Percentiles rank a stretch among this genome's conserved stretches.
phyloP scores from a whole-genome alignment of 2,113 vertebrate genomes.

The Centropus unirufus region DNA sequence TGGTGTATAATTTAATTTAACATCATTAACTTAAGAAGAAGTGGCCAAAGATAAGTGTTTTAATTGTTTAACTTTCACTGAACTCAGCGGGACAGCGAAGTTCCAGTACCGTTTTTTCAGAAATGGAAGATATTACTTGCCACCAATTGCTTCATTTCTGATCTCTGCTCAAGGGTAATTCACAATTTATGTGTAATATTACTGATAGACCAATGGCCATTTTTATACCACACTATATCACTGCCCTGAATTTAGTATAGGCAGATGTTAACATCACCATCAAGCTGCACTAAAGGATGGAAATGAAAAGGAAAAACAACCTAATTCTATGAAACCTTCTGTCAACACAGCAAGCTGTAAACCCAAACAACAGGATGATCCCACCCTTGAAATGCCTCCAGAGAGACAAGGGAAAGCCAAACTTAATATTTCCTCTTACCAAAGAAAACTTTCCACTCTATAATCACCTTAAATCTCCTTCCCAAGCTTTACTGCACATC shows the following conservation, averaged over 20 bases:
- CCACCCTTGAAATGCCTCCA: slow-evolving; percentile 42
- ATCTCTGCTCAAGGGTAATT: background rate
- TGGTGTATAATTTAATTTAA: background rate
- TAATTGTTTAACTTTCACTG: background rate
- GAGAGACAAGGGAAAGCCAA: slow-evolving; percentile 30
- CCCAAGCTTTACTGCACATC: background rate
- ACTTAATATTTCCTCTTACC: slow-evolving; percentile 32
- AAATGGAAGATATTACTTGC: background rate
- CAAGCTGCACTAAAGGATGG: background rate
- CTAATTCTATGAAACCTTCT: background rate
- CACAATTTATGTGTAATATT: background rate
- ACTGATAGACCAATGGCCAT: background rate
- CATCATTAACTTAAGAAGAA: background rate
- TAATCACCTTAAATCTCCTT: slow-evolving; percentile 27
- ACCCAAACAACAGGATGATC: background rate
- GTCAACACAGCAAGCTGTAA: background rate
- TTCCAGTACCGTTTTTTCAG: background rate
- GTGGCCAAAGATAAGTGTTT: background rate
- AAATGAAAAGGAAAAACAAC: background rate
- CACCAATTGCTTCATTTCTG: background rate
- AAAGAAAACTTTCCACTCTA: background rate
- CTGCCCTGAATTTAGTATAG: background rate
- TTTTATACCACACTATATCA: background rate
- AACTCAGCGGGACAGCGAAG: background rate
- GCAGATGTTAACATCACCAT: background rate